Evolutionary conservation across 2,113 vertebrate species (phyloP).

Genomic region (Taurulus bubalis): DNA sequence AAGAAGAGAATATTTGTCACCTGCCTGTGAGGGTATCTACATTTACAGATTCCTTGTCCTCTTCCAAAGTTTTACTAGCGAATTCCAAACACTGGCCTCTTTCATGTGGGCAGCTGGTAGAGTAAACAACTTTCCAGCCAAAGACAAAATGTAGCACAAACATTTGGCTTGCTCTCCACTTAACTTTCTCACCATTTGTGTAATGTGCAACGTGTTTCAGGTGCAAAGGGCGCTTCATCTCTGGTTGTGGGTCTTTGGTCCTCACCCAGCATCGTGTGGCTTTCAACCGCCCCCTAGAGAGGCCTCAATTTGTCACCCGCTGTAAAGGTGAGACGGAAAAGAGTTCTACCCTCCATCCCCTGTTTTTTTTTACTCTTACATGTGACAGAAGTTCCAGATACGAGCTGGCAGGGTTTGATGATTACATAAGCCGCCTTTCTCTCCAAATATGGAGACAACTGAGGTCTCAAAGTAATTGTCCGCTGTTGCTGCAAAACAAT

Average conservation of each 20-base stretch:
- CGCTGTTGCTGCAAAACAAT: constrained; percentile 31
- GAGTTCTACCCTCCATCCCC: constrained; percentile 2
- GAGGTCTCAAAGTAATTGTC: constrained; percentile 51
- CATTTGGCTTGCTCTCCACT: constrained; percentile 44
- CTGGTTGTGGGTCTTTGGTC: constrained; percentile 86
- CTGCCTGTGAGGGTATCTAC: not conserved
- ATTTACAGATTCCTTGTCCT: constrained; percentile 15
- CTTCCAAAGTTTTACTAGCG: constrained; percentile 10
- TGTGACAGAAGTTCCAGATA: constrained; percentile 68
- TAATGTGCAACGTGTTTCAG: constrained; percentile 77
- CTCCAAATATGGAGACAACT: constrained; percentile 65
- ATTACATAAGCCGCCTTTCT: constrained; percentile 65
- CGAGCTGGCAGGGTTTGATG: constrained; percentile 55
- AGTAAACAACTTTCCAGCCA: constrained; percentile 54
- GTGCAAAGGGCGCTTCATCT: constrained; percentile 89
- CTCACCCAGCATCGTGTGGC: constrained; percentile 90
- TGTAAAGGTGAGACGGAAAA: constrained; percentile 90
- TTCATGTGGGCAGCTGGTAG: constrained; percentile 48
- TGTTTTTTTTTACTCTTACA: constrained; percentile 32
- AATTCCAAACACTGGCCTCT: constrained; percentile 20
- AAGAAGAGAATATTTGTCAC: not conserved
- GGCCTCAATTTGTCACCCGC: constrained; percentile 86
- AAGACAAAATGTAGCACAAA: constrained; percentile 48
- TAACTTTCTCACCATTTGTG: constrained; percentile 51
- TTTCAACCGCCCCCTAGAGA: constrained; percentile 92